Base-by-base conservation (phyloP, 1,140 invertebrate genomes). In the Mylabris phalerata region DNA sequence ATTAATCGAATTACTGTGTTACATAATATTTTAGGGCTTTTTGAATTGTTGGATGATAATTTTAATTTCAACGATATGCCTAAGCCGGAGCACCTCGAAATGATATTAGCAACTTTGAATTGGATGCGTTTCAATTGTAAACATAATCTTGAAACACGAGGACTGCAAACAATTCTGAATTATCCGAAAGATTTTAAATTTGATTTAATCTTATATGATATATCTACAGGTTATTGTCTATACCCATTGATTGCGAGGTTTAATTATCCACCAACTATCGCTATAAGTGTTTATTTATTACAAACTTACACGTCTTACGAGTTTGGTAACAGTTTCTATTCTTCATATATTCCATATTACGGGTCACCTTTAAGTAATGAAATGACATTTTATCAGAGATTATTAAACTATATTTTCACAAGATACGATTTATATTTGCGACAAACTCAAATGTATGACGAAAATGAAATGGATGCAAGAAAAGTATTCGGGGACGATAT, bases 171-270 rank as follows among this genome's bases (percentile, higher is more conserved):
- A 10, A 50, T 66, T 6, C 50, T 65, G 49, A 39, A 44, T 39
- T 64, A 66, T 60, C 62, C 67, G 9, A 48, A 51, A 19, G 43
- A 58, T 44, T 68, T 62, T 39, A 64, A 61, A 52, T 70, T 70
- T 54, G 68, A 70, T 61, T 51, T 70, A 5, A 57, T 70, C 9
- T 45, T 67, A n/a, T 54, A 65, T 45, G 68, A 70, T 55, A 59
- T 65, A 54, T 64, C 58, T 10, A 50, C 43, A n/a, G 52, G 58
- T 32, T 52, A 61, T 11, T 67, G 68, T 58, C 59, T 70, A 5
- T 38, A 38, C 6, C 52, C 52, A 6, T 55, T 55, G 47, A 55
- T 55, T 7, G 27, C 45, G 13, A 38, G 27, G 24, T 55, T 55
- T 40, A 55, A 55, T 24, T 55, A 47, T 9, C 44, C 52, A n/a